Base-by-base conservation (phyloP, 2,113 vertebrate species). In the Sander vitreus region DNA sequence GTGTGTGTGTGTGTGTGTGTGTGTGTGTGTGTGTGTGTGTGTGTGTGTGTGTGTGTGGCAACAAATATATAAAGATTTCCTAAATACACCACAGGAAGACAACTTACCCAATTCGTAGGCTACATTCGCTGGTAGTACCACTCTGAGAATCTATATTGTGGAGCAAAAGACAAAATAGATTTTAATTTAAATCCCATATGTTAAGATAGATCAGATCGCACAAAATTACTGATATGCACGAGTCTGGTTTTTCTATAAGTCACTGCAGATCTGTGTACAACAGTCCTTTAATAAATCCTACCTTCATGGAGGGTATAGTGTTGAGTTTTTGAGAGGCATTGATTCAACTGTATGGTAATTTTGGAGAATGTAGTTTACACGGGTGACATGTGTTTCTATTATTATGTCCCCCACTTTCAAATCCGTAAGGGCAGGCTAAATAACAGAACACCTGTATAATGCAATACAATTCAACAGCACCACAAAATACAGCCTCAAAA, bases 101-200 rank as follows among this genome's bases (percentile, higher is more conserved):
- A 39, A 84, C 92, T 88, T 87, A 94, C 94, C 94, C 58, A 93
- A 45, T 6, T 94, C 94, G 82, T 2, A 54, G 16, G 78, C 2
- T 62, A 91, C 3, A 12, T 3, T 0, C 2, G 0, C 0, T 19
- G 93, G 91, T 14, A 80, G 19, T 4, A 33, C 0, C 57, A 94
- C 94, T 89, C 75, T 83, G 73, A 94, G 93, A 72, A 89, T 85
- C 94, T 94, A 68, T 7, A 78, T 60, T 3, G 39, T 39, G 45
- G 45, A 84, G 10, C 2, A 79, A 69, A 66, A 48, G 10, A 83
- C 9, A 88, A 78, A 64, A 81, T 1, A 63, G 36, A 43, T 43
- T 43, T 43, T 43, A 43, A 43, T 11, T 43, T 11, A 43, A 43
- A 43, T 43, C 39, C 39, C 39, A 43, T 39, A 39, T 43, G 39